phyloP scores from a whole-genome alignment of 2,113 vertebrate species.

The Trachemys scripta region DNA sequence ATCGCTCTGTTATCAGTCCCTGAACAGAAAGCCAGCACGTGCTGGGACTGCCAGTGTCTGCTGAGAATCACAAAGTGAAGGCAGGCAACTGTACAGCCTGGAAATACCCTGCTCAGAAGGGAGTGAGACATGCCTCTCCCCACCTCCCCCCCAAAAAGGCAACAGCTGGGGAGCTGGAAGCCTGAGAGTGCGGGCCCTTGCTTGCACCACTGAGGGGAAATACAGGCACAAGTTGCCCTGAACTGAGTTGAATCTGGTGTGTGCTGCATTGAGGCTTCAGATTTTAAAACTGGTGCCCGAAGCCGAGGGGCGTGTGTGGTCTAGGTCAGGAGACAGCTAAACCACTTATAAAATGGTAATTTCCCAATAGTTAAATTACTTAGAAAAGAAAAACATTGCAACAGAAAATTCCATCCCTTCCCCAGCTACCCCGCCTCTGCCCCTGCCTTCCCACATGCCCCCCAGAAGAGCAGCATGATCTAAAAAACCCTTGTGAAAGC shows the following conservation, averaged over 20 bases:
- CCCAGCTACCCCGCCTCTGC: accelerated
- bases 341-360: background rate
- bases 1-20: background rate
- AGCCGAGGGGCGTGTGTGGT: background rate
- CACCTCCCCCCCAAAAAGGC: background rate
- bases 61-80: background rate
- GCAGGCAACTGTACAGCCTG: background rate
- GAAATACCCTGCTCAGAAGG: background rate
- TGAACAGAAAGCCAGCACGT: background rate
- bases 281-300: background rate
- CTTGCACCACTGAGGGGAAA: background rate
- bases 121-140: background rate
- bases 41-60: background rate
- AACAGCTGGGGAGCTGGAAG: background rate
- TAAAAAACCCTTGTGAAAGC: accelerated
- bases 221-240: background rate
- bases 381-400: background rate
- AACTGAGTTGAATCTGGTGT: background rate
- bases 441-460: background rate
- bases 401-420: background rate
- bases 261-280: background rate
- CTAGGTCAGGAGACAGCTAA: too few relatives aligned
- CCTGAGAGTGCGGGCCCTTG: background rate
- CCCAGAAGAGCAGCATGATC: background rate
- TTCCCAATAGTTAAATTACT: background rate